Conservation (phyloP, 2,797 vertebrate species). For the Enteromius unitaeniatus region DNA sequence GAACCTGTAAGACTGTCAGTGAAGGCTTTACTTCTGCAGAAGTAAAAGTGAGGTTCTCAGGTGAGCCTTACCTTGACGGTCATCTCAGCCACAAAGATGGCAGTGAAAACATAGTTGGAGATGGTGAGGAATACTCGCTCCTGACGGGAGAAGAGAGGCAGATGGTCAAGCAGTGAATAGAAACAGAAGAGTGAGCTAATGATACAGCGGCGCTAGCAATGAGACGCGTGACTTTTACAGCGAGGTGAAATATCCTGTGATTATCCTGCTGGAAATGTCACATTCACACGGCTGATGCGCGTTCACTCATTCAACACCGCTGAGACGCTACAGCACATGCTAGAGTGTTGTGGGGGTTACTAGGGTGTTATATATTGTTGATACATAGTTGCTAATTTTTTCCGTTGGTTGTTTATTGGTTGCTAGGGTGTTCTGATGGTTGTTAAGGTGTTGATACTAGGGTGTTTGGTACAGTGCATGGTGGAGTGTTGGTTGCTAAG, state of each 20-base stretch:
- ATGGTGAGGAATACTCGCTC: constrained; percentile 89
- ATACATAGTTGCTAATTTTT: too few relatives aligned
- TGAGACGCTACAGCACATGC: too few relatives aligned
- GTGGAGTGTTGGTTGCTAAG: neutral
- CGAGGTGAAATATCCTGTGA: neutral
- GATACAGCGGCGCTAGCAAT: neutral
- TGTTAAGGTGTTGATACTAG: too few relatives aligned
- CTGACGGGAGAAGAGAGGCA: constrained; percentile 64
- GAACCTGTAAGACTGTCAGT: neutral
- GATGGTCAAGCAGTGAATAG: neutral
- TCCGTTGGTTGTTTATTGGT: too few relatives aligned
- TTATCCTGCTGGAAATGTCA: constrained; percentile 6
- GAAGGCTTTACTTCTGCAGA: neutral
- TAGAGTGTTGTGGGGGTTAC: neutral
- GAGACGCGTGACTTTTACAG: neutral
- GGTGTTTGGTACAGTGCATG: neutral
- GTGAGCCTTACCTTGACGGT: constrained; percentile 82
- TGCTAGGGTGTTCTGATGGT: neutral
- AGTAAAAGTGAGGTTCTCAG: neutral
- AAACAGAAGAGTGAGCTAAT: neutral
- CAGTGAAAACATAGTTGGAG: constrained; percentile 92
- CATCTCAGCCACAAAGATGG: constrained; percentile 92
- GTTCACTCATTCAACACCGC: neutral
- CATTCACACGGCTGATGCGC: neutral
- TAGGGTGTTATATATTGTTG: neutral